Evolutionary conservation across 2,797 vertebrate species (phyloP).

Genomic region (Falco berigora): DNA sequence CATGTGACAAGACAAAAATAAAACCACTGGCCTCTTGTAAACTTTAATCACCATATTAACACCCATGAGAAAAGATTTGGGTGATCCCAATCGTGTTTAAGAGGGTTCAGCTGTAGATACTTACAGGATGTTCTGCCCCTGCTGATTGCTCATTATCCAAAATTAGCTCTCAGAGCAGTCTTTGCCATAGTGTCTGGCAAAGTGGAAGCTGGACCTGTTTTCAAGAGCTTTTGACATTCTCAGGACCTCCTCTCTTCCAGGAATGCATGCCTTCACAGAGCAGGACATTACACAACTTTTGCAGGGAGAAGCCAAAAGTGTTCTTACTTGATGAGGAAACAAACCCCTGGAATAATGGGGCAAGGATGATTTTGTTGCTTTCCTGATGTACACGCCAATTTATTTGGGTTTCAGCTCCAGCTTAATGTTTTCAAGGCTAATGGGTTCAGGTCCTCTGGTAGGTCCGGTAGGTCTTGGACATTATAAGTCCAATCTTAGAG

Average conservation of each 20-base stretch:
- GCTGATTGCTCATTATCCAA: slow-evolving; percentile 58
- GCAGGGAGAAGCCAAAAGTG: not conserved
- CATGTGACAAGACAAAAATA: slow-evolving; percentile 60
- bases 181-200: slow-evolving; percentile 37
- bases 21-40: slow-evolving; percentile 39
- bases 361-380: not conserved
- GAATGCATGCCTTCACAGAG: slow-evolving; percentile 11
- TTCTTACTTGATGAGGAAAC: accelerated
- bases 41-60: slow-evolving; percentile 62
- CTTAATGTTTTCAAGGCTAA: not conserved
- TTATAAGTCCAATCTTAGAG: not conserved
- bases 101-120: slow-evolving; percentile 46
- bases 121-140: slow-evolving; percentile 55
- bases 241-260: slow-evolving; percentile 45
- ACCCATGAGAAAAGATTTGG: slow-evolving; percentile 51
- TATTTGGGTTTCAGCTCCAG: not conserved
- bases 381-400: not conserved
- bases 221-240: slow-evolving; percentile 67
- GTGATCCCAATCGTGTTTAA: slow-evolving; percentile 48
- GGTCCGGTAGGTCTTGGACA: not conserved
- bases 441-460: not conserved
- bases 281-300: not conserved
- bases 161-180: slow-evolving; percentile 50
- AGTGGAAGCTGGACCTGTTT: slow-evolving; percentile 60
- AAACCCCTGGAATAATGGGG: not conserved